Evolutionary conservation across 2,888 invertebrate genomes (phyloP).

Genomic region (Lydus trimaculatus): DNA sequence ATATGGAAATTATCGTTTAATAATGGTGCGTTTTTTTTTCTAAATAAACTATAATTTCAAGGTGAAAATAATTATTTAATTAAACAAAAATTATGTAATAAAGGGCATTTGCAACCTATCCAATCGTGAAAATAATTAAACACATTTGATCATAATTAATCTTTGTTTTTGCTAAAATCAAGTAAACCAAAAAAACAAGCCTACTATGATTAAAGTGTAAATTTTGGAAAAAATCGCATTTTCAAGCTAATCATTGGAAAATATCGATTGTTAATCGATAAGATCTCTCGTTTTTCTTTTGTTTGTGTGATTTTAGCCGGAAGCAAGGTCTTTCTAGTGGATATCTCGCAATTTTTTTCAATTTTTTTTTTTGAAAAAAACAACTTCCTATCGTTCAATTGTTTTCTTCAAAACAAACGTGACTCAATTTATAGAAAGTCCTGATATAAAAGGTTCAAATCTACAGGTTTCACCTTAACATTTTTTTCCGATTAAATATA

Average conservation of each 20-base stretch:
- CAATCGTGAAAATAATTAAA: constrained; percentile 8
- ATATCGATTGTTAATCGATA: no score
- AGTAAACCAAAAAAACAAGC: not conserved
- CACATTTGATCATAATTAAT: not conserved
- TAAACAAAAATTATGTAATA: not conserved
- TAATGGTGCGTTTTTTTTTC: not conserved
- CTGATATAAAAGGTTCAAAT: constrained; percentile 1
- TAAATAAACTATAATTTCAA: not conserved
- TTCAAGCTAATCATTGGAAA: not conserved
- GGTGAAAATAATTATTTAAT: not conserved
- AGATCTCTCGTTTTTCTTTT: not conserved
- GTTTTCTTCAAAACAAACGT: not conserved
- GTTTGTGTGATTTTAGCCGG: not conserved
- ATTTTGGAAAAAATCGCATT: not conserved
- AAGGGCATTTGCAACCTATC: not conserved
- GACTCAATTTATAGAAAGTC: constrained; percentile 7
- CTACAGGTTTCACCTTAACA: constrained; percentile 5
- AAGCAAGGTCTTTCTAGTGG: not conserved
- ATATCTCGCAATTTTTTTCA: not conserved
- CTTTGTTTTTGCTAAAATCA: not conserved
- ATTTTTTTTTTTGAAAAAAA: not conserved
- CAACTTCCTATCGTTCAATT: not conserved
- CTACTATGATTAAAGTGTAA: not conserved
- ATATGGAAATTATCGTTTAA: no score
- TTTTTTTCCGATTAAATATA: not conserved